Conservation (phyloP, 2,888 invertebrate species). For the Podotricha telesiphe region DNA sequence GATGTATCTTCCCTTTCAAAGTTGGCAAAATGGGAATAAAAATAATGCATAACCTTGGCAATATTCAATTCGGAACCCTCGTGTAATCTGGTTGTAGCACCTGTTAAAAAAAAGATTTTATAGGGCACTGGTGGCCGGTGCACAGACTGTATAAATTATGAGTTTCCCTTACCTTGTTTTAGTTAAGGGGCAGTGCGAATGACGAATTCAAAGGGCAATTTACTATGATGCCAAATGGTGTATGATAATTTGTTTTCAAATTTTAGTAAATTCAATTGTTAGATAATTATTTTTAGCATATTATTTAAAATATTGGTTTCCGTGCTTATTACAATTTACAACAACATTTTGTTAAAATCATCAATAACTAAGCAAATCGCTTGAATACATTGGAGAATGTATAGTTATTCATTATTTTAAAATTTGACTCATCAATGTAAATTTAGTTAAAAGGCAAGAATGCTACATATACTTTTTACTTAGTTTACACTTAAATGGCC, state of each 20-base stretch:
- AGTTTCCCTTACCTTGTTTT: conserved; percentile 29
- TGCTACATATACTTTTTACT: conserved; percentile 24
- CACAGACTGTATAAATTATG: conserved; percentile 35
- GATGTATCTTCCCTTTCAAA: conserved; percentile 22
- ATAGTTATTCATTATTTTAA: too few species aligned
- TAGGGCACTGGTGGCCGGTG: conserved; percentile 37
- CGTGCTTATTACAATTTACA: too few species aligned
- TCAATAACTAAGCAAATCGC: too few species aligned
- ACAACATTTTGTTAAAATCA: too few species aligned
- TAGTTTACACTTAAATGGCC: conserved; percentile 36
- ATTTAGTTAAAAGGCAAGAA: conserved; percentile 20
- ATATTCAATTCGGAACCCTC: conserved; percentile 40
- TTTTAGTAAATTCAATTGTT: neutral
- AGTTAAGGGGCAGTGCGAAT: conserved; percentile 27
- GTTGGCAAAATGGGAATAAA: conserved; percentile 33
- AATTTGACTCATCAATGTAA: neutral
- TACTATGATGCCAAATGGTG: neutral
- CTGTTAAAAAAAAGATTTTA: conserved; percentile 42
- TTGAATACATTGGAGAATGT: too few species aligned
- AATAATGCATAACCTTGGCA: conserved; percentile 29
- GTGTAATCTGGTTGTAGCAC: conserved; percentile 38
- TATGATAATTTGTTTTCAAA: neutral
- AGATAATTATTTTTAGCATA: too few species aligned
- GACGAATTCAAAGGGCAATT: conserved; percentile 1
- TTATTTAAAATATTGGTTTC: too few species aligned